Percentiles rank a stretch among this genome's conserved stretches.
Conservation (phyloP, 2,888 invertebrate species). For the Eumacrocentrus americanus region DNA sequence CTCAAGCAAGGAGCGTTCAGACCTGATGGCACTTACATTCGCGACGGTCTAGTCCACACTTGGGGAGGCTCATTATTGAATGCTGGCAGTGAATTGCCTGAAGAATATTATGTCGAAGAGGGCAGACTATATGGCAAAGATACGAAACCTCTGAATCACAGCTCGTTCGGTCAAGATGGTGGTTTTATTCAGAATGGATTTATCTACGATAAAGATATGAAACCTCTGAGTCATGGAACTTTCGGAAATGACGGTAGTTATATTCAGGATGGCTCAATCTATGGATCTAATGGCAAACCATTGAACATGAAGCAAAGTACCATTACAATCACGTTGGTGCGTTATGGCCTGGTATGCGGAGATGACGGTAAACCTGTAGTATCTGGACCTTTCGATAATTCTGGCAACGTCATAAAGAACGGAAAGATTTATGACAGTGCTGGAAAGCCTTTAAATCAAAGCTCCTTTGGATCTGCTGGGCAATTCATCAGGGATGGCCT, state of each 20-base stretch:
- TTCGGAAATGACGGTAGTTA: slow-evolving; percentile 54
- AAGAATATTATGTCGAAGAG: slow-evolving; percentile 49
- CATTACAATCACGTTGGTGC: slow-evolving; percentile 48
- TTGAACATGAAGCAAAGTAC: slow-evolving; percentile 47
- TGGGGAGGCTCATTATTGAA: slow-evolving; percentile 57
- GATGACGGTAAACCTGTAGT: slow-evolving; percentile 52
- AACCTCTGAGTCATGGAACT: slow-evolving; percentile 48
- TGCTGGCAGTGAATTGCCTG: slow-evolving; percentile 50
- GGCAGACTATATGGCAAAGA: slow-evolving; percentile 55
- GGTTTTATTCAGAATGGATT: slow-evolving; percentile 54
- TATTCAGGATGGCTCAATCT: slow-evolving; percentile 52
- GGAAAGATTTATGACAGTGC: slow-evolving; percentile 50
- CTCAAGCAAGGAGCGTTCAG: slow-evolving; percentile 55
- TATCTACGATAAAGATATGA: slow-evolving; percentile 51
- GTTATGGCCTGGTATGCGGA: slow-evolving; percentile 53
- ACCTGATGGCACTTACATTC: slow-evolving; percentile 53
- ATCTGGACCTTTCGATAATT: slow-evolving; percentile 49
- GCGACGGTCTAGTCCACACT: slow-evolving; percentile 53
- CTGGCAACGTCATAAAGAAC: slow-evolving; percentile 50
- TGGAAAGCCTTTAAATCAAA: slow-evolving; percentile 49
- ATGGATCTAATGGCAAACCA: slow-evolving; percentile 47
- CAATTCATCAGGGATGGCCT: slow-evolving; percentile 53
- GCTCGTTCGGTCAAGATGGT: slow-evolving; percentile 52
- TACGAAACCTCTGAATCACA: slow-evolving; percentile 51
- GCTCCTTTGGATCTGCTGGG: slow-evolving; percentile 44